Conservation (phyloP, 2,797 vertebrate species). For the Pseudochirops corinnae region DNA sequence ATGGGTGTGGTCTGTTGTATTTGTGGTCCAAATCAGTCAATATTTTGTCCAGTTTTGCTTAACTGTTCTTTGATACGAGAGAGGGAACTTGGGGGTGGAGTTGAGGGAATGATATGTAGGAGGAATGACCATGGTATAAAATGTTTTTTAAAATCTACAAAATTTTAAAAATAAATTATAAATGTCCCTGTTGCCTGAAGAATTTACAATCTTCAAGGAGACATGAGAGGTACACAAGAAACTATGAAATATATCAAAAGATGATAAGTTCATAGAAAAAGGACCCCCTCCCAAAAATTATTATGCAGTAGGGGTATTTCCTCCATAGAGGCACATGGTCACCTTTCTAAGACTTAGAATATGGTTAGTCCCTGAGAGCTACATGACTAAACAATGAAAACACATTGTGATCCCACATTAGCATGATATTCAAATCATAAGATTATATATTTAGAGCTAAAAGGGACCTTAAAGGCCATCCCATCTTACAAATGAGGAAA, state of each 20-base stretch:
- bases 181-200: background rate
- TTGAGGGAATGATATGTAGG: background rate
- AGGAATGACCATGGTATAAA: background rate
- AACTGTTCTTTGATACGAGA: background rate
- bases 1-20: background rate
- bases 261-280: background rate
- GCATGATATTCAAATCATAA: background rate
- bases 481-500: background rate
- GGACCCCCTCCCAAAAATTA: background rate
- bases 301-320: background rate
- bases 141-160: background rate
- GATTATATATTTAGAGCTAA: background rate
- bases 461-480: background rate
- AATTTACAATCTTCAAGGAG: background rate
- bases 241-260: background rate
- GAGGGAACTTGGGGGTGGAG: background rate
- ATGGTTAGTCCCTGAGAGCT: background rate
- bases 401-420: background rate
- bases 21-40: background rate
- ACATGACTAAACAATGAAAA: background rate
- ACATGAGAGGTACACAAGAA: background rate
- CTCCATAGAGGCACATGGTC: background rate
- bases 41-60: background rate
- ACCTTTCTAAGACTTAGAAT: background rate
- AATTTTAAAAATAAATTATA: background rate